Evolutionary conservation across 2,113 vertebrate genomes (phyloP).

Genomic region (Nothocercus nigrocapillus): DNA sequence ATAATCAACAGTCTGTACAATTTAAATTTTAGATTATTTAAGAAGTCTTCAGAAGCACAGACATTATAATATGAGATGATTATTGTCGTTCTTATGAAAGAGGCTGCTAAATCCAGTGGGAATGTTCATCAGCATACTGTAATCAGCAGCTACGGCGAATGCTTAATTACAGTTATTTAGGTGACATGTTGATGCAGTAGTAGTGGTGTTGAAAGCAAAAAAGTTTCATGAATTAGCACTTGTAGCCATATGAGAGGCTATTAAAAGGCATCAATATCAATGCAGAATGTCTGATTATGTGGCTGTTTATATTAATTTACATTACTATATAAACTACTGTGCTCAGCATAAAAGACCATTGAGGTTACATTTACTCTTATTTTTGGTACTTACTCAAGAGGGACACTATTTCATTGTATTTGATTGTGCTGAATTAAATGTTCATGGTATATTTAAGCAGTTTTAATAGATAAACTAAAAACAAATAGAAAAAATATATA

Average conservation of each 20-base stretch:
- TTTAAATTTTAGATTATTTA: constrained; percentile 84
- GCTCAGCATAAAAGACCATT: constrained; percentile 23
- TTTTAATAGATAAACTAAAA: not conserved
- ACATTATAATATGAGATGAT: constrained; percentile 81
- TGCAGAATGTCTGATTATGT: constrained; percentile 36
- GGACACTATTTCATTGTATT: not conserved
- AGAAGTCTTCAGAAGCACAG: constrained; percentile 78
- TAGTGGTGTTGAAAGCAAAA: constrained; percentile 70
- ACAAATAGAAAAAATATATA: not conserved
- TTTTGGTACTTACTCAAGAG: not conserved
- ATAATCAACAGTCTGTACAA: constrained; percentile 80
- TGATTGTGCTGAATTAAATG: not conserved
- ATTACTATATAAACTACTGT: constrained; percentile 41
- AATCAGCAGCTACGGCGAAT: constrained; percentile 79
- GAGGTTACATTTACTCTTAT: not conserved
- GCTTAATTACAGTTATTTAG: constrained; percentile 83
- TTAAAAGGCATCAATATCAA: constrained; percentile 70
- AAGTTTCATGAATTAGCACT: constrained; percentile 71
- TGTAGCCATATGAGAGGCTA: constrained; percentile 48
- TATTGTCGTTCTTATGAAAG: constrained; percentile 79
- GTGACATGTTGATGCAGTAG: constrained; percentile 78
- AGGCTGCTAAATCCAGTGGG: constrained; percentile 77
- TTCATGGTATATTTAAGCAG: not conserved
- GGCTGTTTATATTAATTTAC: constrained; percentile 60
- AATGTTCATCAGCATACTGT: constrained; percentile 81